Evolutionary conservation across 2,113 vertebrate genomes (phyloP), one percentile per base, ranked within the genome.

Genomic region (Boulengerochromis microlepis): DNA sequence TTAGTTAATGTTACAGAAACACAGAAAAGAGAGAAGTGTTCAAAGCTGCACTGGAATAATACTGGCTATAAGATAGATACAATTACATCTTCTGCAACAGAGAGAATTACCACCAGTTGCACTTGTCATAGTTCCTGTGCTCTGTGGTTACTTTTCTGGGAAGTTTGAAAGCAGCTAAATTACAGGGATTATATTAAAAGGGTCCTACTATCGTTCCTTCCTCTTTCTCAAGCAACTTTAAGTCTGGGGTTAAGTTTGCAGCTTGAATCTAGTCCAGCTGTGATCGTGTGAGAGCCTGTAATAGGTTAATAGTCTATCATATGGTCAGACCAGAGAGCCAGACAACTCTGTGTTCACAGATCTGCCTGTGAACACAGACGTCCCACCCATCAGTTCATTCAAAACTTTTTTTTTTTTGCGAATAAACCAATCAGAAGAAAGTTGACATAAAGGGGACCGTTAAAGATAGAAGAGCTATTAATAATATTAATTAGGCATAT

Each of bases 341-440:
- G 69, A 74, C 69, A 71, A 16, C 33, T n/a, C 59, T 61, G 59
- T 11, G 59, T 61, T 61, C 10, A 64, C 9, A 61, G 29, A 61
- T 61, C 57, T 61, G 26, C 57, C 8, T 33, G 57, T 61, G 57
- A 19, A 33, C 57, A 38, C 61, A 66, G 10, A 38, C 6, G 18
- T 66, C 35, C n/a, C 35, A 69, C 35, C 19, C 64, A 69, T 8
- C 7, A 1, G 64, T 38, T 69, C 31, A 69, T 5, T 69, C 2
- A 64, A 69, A 69, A 69, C 1, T 0, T 31, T 31, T 29, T 29
- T 9, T 22, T 33, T 22, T 69, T 69, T 40, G 33, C 35, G 0
- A 69, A 24, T 38, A 40, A 9, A 22, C 35, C 35, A 16, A 16
- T 71, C n/a, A 42, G 38, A 71, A 24, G 66, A 71, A 24, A 24